These are phyloP conservation scores for Drosophila tanythrix DNA, from an alignment of 2,888 invertebrate genomes.

Conservation along the genomic window DNA sequence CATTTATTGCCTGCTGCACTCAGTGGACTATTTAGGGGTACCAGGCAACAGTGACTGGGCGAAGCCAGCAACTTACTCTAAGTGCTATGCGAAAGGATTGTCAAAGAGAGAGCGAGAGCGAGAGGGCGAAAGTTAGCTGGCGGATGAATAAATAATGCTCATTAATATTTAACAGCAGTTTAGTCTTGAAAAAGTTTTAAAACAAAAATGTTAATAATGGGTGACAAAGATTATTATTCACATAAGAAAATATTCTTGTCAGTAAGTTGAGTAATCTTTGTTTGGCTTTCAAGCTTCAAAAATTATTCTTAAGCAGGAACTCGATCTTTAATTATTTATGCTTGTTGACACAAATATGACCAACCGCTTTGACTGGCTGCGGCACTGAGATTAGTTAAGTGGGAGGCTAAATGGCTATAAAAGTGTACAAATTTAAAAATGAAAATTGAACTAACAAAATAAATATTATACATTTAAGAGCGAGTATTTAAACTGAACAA, in stretches of 20 bases:
- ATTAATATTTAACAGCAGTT: neutral
- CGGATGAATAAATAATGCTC: neutral
- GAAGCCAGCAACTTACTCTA: constrained; percentile 35
- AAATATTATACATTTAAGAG: neutral
- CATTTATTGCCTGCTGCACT: constrained; percentile 75
- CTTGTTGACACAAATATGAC: neutral
- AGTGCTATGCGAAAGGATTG: constrained; percentile 45
- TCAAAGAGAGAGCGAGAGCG: neutral
- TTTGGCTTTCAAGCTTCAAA: neutral
- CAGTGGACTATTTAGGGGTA: constrained; percentile 53
- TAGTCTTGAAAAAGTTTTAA: neutral
- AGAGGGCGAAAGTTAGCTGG: neutral
- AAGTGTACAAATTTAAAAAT: no score
- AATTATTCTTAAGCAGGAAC: neutral
- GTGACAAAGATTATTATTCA: neutral
- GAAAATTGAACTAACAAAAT: neutral
- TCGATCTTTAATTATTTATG: neutral
- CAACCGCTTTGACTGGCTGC: no score
- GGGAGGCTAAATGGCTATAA: no score
- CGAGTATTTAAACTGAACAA: neutral
- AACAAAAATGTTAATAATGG: neutral
- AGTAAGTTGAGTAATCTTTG: neutral
- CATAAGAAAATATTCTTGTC: neutral
- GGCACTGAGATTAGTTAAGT: neutral
- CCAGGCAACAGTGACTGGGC: neutral